Evolutionary conservation across 2,888 invertebrate genomes (phyloP), one percentile per base, ranked within the genome.

Genomic region (Andrena praecox): DNA sequence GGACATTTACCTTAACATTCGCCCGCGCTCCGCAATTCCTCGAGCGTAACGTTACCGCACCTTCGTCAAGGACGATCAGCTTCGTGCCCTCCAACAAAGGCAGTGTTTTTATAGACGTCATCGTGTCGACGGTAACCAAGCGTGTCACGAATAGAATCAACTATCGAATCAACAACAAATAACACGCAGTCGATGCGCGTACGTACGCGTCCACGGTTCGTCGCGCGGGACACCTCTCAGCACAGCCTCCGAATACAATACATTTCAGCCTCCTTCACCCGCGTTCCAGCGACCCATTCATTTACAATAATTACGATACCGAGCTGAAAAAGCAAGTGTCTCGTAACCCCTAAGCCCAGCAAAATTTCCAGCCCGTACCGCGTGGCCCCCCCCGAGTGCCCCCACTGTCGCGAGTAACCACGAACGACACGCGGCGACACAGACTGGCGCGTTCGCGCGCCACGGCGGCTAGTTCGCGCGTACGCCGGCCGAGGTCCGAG

Each of bases 31-130:
- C 16, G 0, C 29, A 12, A 12, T 60, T 35, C 27, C n/a, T 2
- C n/a, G 33, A 68, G 12, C 12, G 20, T 3, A 20, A 24, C 42
- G 56, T 16, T 29, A 54, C 12, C 82, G 27, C 29, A 93, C 93
- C 92, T 90, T 93, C 93, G 60, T 93, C 92, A 63, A 93, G 76
- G 63, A 93, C 80, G 50, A 93, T 91, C 31, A 90, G 83, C 85
- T 89, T 91, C 8, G 90, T 82, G 31, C 88, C 91, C 20, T 90
- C 89, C 31, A 88, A 71, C 54, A 89, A 52, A 33, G 91, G 91
- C 66, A 92, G 78, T 33, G 82, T 89, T 84, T 80, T 88, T 29
- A 90, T 73, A 63, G 85, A 84, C 52, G 87, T 74, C 91, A 90
- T 91, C 79, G 60, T 77, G 42, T 48, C 29, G 56, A 68, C 42